phyloP scores from a whole-genome alignment of 2,888 invertebrate genomes.

The Cantharis rustica region DNA sequence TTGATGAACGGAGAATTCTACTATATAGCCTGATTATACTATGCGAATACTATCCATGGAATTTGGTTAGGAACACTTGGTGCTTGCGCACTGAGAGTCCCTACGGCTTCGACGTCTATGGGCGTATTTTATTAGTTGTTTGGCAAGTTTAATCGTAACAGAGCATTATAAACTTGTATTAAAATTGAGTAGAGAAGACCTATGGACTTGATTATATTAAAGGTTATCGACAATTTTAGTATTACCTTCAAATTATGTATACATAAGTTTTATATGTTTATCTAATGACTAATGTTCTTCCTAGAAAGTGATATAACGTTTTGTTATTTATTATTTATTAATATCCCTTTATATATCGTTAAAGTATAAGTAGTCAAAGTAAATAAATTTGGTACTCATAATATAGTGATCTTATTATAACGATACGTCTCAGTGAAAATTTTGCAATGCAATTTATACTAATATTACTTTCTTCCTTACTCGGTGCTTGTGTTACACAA shows the following conservation, averaged over 20 bases:
- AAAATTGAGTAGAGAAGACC: neutral
- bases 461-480: neutral
- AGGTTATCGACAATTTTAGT: neutral
- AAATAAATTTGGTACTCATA: neutral
- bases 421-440: neutral
- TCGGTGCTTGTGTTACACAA: neutral
- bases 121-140: too few species aligned
- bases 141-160: too few species aligned
- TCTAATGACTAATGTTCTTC: neutral
- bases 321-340: neutral
- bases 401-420: neutral
- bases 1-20: too few species aligned
- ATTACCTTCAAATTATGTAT: neutral
- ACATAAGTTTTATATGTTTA: neutral
- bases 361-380: neutral
- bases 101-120: too few species aligned
- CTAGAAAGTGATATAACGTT: neutral
- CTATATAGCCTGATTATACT: too few species aligned
- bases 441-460: neutral
- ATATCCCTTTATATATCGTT: neutral
- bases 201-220: neutral
- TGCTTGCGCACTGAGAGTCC: too few species aligned
- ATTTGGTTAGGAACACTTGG: too few species aligned
- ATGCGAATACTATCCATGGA: too few species aligned
- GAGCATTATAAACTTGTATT: neutral